phyloP scores from a whole-genome alignment of 2,888 invertebrate genomes.

The Lithophane semibrunnea region DNA sequence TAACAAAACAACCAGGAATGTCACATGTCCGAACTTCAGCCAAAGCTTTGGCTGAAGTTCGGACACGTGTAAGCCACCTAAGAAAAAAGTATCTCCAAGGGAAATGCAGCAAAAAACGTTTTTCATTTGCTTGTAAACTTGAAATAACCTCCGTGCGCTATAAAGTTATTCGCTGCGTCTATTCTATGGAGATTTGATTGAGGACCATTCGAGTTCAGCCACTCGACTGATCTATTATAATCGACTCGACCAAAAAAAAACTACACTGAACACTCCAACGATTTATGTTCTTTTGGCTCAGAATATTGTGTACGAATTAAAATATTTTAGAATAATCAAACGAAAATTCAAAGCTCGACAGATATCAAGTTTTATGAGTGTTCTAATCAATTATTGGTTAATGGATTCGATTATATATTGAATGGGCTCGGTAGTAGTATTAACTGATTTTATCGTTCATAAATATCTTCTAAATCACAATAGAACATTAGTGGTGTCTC shows the following conservation, averaged over 20 bases:
- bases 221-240: conserved; percentile 53
- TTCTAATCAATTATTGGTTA: conserved; percentile 54
- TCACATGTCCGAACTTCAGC: conserved; percentile 13
- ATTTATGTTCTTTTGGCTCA: conserved; percentile 43
- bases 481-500: conserved; percentile 52
- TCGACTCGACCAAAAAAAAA: conserved; percentile 51
- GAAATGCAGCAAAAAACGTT: conserved; percentile 22
- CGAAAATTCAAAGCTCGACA: conserved; percentile 27
- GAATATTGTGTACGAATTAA: conserved; percentile 34
- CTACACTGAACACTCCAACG: conserved; percentile 33
- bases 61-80: no score
- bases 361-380: conserved; percentile 52
- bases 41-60: no score
- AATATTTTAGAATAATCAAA: conserved; percentile 45
- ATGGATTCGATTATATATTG: conserved; percentile 48
- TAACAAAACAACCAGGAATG: conserved; percentile 17
- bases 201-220: conserved; percentile 56
- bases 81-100: conserved; percentile 43
- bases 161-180: conserved; percentile 39
- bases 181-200: conserved; percentile 47
- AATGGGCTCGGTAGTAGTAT: conserved; percentile 36
- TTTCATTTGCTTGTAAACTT: conserved; percentile 45
- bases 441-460: conserved; percentile 47
- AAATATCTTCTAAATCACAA: conserved; percentile 66
- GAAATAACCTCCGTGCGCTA: conserved; percentile 43